A percentile compares a stretch with the other conserved stretches of the same genome.
phyloP scores from a whole-genome alignment of 2,113 vertebrate genomes.

The human region GRCh38 chr18:68122001-68122500 shows the following conservation, averaged over 20 bases:
- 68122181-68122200: background rate
- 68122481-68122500: background rate
- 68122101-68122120: background rate
- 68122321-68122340: too few relatives aligned
- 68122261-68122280: background rate
- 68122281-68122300: background rate
- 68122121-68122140: accelerated
- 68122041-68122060: background rate
- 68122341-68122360: background rate
- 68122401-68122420: background rate
- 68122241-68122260: background rate
- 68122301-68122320: background rate
- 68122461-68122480: background rate
- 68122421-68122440: background rate
- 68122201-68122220: background rate
- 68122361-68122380: background rate
- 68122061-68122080: background rate
- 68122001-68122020: background rate
- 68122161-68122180: background rate
- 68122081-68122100: accelerated
- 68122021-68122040: background rate
- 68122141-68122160: background rate
- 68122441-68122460: slow-evolving; percentile 9
- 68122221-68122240: background rate
- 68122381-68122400: too few relatives aligned